Evolutionary conservation across 2,113 vertebrate genomes (phyloP).

Genomic region (Leucosticte australis): DNA sequence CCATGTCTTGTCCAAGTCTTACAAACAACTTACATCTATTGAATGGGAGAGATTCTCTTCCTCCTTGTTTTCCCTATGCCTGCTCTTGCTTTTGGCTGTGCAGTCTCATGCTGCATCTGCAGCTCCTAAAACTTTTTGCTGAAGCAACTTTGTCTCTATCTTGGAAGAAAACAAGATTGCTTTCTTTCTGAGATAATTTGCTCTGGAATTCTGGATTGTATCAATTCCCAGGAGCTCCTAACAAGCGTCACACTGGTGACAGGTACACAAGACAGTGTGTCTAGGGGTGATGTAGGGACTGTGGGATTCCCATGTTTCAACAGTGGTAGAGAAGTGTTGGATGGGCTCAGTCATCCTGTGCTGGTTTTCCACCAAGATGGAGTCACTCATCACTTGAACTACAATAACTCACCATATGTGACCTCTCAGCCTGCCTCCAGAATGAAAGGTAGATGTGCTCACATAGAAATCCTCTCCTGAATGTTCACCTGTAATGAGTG

Average conservation of each 20-base stretch:
- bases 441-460: neutral
- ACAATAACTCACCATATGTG: neutral
- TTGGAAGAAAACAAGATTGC: neutral
- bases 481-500: neutral
- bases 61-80: neutral
- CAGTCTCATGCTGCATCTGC: neutral
- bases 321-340: neutral
- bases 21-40: neutral
- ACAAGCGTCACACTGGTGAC: neutral
- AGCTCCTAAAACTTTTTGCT: neutral
- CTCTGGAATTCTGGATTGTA: neutral
- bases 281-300: neutral
- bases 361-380: neutral
- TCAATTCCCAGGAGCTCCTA: neutral
- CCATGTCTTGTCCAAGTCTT: neutral
- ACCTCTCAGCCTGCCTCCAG: neutral
- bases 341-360: accelerated
- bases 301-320: neutral
- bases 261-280: neutral
- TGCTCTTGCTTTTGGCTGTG: neutral
- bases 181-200: neutral
- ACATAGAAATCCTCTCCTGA: neutral
- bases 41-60: neutral
- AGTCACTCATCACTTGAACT: neutral
- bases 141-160: neutral